phyloP scores from a whole-genome alignment of 2,113 vertebrate species.

The Odontophorus gujanensis region DNA sequence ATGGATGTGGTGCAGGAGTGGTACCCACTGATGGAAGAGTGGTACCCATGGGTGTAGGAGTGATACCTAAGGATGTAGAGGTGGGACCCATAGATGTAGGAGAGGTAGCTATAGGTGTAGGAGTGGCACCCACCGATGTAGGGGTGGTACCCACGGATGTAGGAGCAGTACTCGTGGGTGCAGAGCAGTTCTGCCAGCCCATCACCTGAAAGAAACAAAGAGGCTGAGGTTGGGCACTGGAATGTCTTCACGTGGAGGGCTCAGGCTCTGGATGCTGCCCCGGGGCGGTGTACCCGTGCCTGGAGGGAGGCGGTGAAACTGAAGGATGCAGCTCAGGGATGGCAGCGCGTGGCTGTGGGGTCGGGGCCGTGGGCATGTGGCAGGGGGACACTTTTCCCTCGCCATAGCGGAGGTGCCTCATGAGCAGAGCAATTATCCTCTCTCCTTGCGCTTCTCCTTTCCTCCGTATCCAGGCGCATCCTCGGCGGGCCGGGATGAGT shows the following conservation, averaged over 20 bases:
- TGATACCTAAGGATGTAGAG: background rate
- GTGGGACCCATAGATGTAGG: background rate
- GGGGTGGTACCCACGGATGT: background rate
- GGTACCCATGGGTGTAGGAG: no score
- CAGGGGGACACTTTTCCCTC: background rate
- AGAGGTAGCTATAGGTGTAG: background rate
- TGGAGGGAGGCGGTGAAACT: no score
- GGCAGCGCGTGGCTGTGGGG: background rate
- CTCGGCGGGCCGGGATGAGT: slow-evolving; percentile 36
- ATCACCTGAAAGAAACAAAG: background rate
- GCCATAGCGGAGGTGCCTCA: background rate
- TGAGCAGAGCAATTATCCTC: background rate
- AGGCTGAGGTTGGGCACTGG: background rate
- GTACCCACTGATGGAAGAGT: no score
- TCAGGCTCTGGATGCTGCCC: background rate
- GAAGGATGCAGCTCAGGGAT: no score
- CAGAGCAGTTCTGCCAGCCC: background rate
- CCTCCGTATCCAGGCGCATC: background rate
- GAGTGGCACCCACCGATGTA: background rate
- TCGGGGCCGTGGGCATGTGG: background rate
- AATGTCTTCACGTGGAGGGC: background rate
- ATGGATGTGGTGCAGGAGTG: background rate
- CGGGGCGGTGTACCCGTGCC: no score
- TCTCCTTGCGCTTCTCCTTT: background rate
- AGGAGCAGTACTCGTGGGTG: background rate